Evolutionary conservation across 2,797 vertebrate species (phyloP), one percentile per base, ranked within the genome.

Genomic region (Leontopithecus rosalia): DNA sequence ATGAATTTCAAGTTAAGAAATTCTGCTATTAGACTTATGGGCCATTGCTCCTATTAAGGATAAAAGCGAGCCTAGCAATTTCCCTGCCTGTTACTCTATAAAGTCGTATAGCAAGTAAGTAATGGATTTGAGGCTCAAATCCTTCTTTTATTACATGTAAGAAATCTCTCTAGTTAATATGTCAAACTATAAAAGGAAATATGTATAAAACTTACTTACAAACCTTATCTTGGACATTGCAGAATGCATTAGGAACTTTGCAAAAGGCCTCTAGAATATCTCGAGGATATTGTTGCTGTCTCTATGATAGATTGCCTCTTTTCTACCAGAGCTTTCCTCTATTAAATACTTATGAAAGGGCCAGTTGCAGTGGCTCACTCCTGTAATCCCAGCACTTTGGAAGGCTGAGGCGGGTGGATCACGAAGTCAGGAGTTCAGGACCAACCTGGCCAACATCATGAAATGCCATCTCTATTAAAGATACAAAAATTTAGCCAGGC

Each of bases 321-420:
- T 92, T 86, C 55, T 30, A 46, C 33, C 64, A 88, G 61, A 77
- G 55, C 48, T 64, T 93, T 88, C 22, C 24, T 1, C 14, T 72
- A 61, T 55, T 92, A 96, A 97, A 90, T 93, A 95, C 85, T 96
- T 81, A 93, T 91, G 19, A 89, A 90, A 73, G 58, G 15, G 15
- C 15, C 30, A 67, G 33, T 15, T n/a, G 7, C 33, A 0, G 61
- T 67, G 33, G 33, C 61, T 67, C 33, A 67, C 33, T 7, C 30
- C 61, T 67, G 30, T 67, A 67, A 67, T 67, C 15, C 33, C 61
- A n/a, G 15, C 30, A 8, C 61, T 67, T 67, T 67, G 61, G 15
- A 30, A 67, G 33, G 7, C 61, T 3, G 6, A 64, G 61, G 30
- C 0, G 7, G 7, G 15, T 33, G 33, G 30, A 67, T 67, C 33